These are phyloP conservation scores for Wasmannia auropunctata DNA, from an alignment of 1,140 invertebrate genomes.

Conservation along the genomic window DNA sequence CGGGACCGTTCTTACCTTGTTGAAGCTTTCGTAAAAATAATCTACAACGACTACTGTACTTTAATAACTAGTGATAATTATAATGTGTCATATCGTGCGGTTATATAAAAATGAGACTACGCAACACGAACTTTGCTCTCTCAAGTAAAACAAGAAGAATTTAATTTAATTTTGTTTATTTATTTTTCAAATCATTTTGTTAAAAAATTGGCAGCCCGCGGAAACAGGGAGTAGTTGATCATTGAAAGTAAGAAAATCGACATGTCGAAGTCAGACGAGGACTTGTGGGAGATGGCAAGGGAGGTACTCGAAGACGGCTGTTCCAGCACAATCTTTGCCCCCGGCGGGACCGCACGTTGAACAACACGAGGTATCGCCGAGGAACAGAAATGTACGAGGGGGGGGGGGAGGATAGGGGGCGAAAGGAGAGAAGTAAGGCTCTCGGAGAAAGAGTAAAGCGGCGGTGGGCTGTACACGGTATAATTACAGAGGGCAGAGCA, in stretches of 20 bases:
- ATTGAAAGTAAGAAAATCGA: slow-evolving; percentile 4
- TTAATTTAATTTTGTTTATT: background rate
- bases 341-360: slow-evolving; percentile 70
- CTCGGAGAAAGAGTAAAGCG: slow-evolving; percentile 71
- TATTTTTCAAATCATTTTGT: background rate
- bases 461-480: slow-evolving; percentile 75
- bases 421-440: slow-evolving; percentile 65
- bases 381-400: slow-evolving; percentile 62
- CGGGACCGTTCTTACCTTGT: background rate
- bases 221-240: background rate
- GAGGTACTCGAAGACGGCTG: slow-evolving; percentile 65
- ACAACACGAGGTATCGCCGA: slow-evolving; percentile 68
- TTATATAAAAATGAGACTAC: background rate
- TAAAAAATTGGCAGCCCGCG: background rate
- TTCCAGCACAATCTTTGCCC: slow-evolving; percentile 68
- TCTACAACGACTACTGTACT: background rate
- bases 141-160: background rate
- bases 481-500: slow-evolving; percentile 80
- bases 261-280: slow-evolving; percentile 12
- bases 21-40: background rate
- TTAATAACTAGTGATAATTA: background rate
- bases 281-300: slow-evolving; percentile 51
- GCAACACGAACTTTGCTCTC: background rate
- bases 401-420: slow-evolving; percentile 34
- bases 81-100: background rate